Conservation (phyloP, 2,888 invertebrate species). For the Meiosimyza platycephala region DNA sequence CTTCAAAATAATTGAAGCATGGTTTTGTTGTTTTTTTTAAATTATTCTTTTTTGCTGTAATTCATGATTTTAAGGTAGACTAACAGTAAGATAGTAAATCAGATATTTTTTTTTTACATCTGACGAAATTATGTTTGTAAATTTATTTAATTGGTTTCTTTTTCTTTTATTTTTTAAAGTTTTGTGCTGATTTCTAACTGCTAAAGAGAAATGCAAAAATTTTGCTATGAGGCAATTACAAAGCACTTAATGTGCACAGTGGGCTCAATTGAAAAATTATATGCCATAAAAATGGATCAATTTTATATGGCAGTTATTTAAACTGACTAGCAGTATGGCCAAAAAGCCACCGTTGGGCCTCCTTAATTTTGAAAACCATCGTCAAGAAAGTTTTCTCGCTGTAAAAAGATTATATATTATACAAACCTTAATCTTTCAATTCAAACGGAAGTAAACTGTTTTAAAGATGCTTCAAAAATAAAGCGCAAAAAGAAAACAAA, state of each 20-base stretch:
- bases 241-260: neutral
- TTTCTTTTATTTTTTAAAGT: conserved; percentile 8
- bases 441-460: too few relatives aligned
- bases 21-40: neutral
- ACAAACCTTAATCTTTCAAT: too few relatives aligned
- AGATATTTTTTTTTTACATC: neutral
- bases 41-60: neutral
- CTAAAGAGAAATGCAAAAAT: conserved; percentile 14
- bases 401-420: too few relatives aligned
- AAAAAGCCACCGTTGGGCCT: too few relatives aligned
- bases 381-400: too few relatives aligned
- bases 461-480: too few relatives aligned
- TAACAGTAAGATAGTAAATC: conserved; percentile 11
- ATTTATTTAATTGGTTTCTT: conserved; percentile 28
- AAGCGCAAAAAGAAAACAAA: too few relatives aligned
- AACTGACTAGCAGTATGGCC: too few relatives aligned
- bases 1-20: too few relatives aligned
- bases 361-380: too few relatives aligned
- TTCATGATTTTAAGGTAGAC: neutral
- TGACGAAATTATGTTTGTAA: neutral
- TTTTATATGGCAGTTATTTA: too few relatives aligned
- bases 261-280: neutral
- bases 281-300: too few relatives aligned
- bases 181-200: conserved; percentile 23
- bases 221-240: conserved; percentile 9